Percentiles rank a stretch among this genome's conserved stretches.
Conservation (phyloP, 2,888 invertebrate genomes). For the Cinara cedri region DNA sequence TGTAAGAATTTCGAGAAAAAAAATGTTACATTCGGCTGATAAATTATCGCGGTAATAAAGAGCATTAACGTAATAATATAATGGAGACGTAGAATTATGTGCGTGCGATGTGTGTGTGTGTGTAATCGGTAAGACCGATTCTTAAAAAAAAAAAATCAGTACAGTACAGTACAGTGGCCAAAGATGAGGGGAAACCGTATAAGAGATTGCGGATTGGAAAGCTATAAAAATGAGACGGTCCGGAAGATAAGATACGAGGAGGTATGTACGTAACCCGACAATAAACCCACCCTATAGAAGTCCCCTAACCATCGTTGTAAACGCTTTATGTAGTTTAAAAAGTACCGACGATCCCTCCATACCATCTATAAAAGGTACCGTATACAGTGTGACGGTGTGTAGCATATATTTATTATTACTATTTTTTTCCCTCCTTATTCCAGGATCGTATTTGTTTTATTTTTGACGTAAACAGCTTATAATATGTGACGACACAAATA, state of each 20-base stretch:
- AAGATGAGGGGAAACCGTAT: conserved; percentile 27
- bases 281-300: conserved; percentile 53
- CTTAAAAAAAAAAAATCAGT: conserved; percentile 2
- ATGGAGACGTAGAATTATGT: conserved; percentile 45
- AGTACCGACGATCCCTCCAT: conserved; percentile 33
- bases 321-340: conserved; percentile 55
- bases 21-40: conserved; percentile 10
- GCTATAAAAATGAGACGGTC: conserved; percentile 55
- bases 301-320: conserved; percentile 54
- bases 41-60: conserved; percentile 49
- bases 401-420: conserved; percentile 53
- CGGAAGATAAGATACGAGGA: conserved; percentile 52
- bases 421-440: not conserved
- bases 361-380: not conserved
- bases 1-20: conserved; percentile 6
- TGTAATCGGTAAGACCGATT: conserved; percentile 42
- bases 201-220: conserved; percentile 46
- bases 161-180: conserved; percentile 3
- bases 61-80: conserved; percentile 55
- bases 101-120: conserved; percentile 2
- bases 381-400: not conserved
- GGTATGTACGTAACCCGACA: conserved; percentile 46
- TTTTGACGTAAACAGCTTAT: not conserved
- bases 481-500: not conserved
- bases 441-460: not conserved